phyloP scores from a whole-genome alignment of 2,113 vertebrate species.

The Myiopsitta monachus region DNA sequence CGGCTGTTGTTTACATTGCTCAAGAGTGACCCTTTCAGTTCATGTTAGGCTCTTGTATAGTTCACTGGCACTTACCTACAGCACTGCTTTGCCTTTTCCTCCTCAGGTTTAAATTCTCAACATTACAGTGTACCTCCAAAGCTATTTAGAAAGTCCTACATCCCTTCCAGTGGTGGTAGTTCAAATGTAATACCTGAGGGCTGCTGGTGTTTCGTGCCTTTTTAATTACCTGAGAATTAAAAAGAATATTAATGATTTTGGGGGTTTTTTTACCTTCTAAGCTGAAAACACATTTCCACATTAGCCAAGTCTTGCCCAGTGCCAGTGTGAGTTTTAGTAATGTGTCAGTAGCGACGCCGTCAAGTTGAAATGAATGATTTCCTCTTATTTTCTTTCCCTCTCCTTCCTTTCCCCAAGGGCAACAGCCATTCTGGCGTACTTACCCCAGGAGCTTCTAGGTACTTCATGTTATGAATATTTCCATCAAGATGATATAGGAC shows the following conservation, averaged over 20 bases:
- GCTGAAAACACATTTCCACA: neutral
- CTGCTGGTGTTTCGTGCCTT: neutral
- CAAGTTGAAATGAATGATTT: neutral
- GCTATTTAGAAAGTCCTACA: neutral
- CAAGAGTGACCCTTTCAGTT: neutral
- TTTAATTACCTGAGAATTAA: neutral
- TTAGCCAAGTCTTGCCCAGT: neutral
- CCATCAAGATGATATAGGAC: conserved; percentile 96
- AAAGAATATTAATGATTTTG: neutral
- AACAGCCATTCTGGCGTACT: conserved; percentile 94
- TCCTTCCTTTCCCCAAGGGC: conserved; percentile 76
- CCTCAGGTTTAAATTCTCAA: neutral
- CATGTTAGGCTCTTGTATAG: neutral
- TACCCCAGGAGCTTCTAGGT: conserved; percentile 97
- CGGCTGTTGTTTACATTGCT: neutral
- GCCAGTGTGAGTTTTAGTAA: neutral
- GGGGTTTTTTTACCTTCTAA: neutral
- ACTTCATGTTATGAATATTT: conserved; percentile 99
- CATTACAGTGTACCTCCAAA: neutral
- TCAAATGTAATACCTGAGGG: neutral
- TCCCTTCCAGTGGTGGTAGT: neutral
- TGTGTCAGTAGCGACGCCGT: neutral
- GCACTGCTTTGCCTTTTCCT: neutral
- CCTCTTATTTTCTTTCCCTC: neutral
- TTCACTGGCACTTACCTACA: neutral